Conservation (phyloP, 2,113 vertebrate genomes). For the Peromyscus maniculatus region DNA sequence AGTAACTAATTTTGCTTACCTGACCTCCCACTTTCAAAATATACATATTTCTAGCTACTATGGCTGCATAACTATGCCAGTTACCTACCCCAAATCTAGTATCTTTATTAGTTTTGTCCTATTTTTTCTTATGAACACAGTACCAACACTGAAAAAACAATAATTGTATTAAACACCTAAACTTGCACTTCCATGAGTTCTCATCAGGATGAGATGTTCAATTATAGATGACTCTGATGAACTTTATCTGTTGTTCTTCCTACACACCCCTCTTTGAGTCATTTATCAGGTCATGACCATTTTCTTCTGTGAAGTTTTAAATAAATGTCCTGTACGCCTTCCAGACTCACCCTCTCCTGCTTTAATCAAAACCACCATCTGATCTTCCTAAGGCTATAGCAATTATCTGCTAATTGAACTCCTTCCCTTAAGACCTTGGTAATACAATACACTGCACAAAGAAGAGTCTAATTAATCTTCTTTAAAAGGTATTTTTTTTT, state of each 20-base stretch:
- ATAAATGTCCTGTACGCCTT: slow-evolving; percentile 27
- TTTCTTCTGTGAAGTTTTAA: slow-evolving; percentile 42
- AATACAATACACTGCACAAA: slow-evolving; percentile 64
- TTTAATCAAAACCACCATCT: slow-evolving; percentile 67
- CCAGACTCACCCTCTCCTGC: neutral
- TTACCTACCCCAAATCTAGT: neutral
- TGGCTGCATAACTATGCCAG: neutral
- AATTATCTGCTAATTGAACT: slow-evolving; percentile 75
- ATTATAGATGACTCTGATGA: slow-evolving; percentile 30
- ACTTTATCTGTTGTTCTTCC: neutral
- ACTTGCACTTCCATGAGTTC: neutral
- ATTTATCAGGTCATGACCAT: slow-evolving; percentile 32
- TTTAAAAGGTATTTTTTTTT: slow-evolving; percentile 44
- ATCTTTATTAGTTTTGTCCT: neutral
- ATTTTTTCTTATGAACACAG: neutral
- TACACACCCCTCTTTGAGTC: neutral
- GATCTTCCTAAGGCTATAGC: slow-evolving; percentile 43
- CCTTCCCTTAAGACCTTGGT: slow-evolving; percentile 33
- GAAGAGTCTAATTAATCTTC: slow-evolving; percentile 64
- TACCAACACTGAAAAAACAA: neutral
- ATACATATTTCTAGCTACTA: neutral
- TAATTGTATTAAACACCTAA: neutral
- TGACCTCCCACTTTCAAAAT: neutral
- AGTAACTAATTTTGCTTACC: neutral
- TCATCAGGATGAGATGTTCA: neutral